Percentiles rank a stretch among this genome's conserved stretches.
Evolutionary conservation across 2,113 vertebrate species (phyloP).

Genomic region (Prolemur simus): DNA sequence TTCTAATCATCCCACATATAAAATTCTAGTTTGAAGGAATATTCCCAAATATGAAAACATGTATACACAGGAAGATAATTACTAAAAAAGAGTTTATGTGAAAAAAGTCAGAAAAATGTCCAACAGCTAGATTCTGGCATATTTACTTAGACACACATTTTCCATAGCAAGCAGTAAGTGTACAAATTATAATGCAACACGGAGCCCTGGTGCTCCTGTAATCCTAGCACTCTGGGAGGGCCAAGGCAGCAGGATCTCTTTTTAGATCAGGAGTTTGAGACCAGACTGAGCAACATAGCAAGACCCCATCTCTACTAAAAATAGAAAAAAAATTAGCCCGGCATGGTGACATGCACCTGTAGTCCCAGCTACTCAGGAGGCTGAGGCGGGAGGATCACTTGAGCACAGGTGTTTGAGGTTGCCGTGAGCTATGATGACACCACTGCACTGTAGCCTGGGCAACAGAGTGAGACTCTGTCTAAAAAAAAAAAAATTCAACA

Average conservation of each 20-base stretch:
- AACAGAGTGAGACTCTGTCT: not conserved
- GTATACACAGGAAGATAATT: not conserved
- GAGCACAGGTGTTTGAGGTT: too few species aligned
- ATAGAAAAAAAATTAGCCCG: too few species aligned
- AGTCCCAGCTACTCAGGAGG: too few species aligned
- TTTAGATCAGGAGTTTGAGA: too few species aligned
- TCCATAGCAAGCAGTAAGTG: not conserved
- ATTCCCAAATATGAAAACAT: not conserved
- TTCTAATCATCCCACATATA: not conserved
- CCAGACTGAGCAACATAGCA: too few species aligned
- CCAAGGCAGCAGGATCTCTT: too few species aligned
- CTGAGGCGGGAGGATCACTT: too few species aligned
- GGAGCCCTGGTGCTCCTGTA: too few species aligned
- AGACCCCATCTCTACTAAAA: too few species aligned
- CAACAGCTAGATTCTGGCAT: not conserved
- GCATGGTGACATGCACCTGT: too few species aligned
- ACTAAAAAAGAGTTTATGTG: not conserved
- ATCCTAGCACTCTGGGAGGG: too few species aligned
- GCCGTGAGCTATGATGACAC: too few species aligned
- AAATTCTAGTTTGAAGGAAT: slow-evolving; percentile 6
- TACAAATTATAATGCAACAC: not conserved
- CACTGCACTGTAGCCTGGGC: not conserved
- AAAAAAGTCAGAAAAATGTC: not conserved
- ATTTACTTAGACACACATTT: not conserved
- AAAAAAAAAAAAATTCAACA: not conserved